Conservation (phyloP, 2,113 vertebrate genomes). For the Planiliza haematocheilus region DNA sequence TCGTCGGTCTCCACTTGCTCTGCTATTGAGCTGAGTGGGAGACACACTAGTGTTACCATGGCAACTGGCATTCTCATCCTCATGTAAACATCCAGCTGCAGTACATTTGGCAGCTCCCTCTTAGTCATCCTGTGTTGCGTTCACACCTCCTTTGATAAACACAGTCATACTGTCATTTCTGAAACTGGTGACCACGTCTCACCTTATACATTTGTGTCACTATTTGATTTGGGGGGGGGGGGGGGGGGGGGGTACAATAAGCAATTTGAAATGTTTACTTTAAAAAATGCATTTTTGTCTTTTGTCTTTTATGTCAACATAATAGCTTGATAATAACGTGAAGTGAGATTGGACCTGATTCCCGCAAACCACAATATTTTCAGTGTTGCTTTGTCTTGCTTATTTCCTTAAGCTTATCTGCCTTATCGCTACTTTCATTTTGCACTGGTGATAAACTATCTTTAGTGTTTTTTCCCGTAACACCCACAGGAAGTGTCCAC, state of each 20-base stretch:
- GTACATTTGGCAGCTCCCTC: slow-evolving; percentile 42
- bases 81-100: slow-evolving; percentile 69
- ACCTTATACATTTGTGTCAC: background rate
- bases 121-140: slow-evolving; percentile 53
- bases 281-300: too few relatives aligned
- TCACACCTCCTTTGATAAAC: slow-evolving; percentile 31
- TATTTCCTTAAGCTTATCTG: background rate
- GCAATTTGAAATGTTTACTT: too few relatives aligned
- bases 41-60: slow-evolving; percentile 74
- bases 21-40: slow-evolving; percentile 65
- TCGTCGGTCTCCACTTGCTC: slow-evolving; percentile 57
- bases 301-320: too few relatives aligned
- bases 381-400: slow-evolving; percentile 2
- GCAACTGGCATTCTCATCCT: slow-evolving; percentile 65
- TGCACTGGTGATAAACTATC: background rate
- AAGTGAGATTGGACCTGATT: too few relatives aligned
- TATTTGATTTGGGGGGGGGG: background rate
- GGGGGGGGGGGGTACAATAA: too few relatives aligned
- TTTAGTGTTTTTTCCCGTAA: slow-evolving; percentile 10
- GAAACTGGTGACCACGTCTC: background rate
- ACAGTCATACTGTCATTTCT: slow-evolving; percentile 32
- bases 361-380: background rate
- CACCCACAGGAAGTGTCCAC: slow-evolving; percentile 57
- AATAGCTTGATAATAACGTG: too few relatives aligned
- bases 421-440: slow-evolving; percentile 20